A percentile compares a stretch with the other conserved stretches of the same genome.
Evolutionary conservation across 2,888 invertebrate species (phyloP).

Genomic region (Nymphalis c-album): DNA sequence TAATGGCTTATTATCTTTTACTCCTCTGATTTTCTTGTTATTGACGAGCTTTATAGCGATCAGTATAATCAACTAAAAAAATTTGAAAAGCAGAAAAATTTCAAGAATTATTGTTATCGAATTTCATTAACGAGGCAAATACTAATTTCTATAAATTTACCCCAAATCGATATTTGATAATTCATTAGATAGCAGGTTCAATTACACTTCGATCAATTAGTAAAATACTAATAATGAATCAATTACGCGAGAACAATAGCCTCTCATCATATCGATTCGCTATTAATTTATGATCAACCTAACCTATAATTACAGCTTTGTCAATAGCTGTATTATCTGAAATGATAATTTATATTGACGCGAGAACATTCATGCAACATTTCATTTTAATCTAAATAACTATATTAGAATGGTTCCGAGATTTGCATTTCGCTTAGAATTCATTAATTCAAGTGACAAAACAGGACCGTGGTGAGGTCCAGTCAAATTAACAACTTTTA

Average conservation of each 20-base stretch:
- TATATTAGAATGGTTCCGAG: neutral
- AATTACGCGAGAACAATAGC: slow-evolving; percentile 7
- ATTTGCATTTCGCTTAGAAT: slow-evolving; percentile 14
- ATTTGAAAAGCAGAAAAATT: no score
- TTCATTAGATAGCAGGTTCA: neutral
- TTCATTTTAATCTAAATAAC: slow-evolving; percentile 2
- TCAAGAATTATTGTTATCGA: no score
- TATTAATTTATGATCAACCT: slow-evolving; percentile 8
- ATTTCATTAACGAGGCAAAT: no score
- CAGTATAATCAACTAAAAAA: no score
- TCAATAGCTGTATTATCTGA: slow-evolving; percentile 1
- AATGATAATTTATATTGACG: neutral
- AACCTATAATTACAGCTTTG: slow-evolving; percentile 10
- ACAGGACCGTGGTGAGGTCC: slow-evolving; percentile 14
- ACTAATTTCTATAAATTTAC: neutral
- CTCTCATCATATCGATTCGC: slow-evolving; percentile 3
- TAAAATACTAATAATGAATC: slow-evolving; percentile 8
- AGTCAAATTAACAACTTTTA: slow-evolving; percentile 21
- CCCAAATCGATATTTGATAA: neutral
- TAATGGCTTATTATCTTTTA: no score
- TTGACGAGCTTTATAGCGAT: no score
- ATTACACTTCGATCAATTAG: slow-evolving; percentile 2
- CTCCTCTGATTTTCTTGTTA: neutral
- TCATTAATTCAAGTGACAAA: slow-evolving; percentile 20
- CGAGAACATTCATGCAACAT: neutral